Evolutionary conservation across 2,797 vertebrate species (phyloP).

Genomic region (Danio albolineatus): DNA sequence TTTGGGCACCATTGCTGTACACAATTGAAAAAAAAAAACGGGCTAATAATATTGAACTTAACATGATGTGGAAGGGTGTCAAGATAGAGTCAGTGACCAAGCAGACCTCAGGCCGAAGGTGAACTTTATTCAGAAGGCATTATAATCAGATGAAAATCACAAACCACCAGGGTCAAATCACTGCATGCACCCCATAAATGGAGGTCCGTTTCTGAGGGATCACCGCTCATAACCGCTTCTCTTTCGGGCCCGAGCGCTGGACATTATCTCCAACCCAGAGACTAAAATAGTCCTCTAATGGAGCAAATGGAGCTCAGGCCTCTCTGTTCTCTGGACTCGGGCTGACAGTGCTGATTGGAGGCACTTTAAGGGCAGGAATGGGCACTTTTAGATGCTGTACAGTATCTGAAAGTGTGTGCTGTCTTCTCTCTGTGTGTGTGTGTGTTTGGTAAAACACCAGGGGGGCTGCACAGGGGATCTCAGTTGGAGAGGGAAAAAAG

Average conservation of each 20-base stretch:
- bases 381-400: neutral
- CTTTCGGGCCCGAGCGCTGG: slow-evolving; percentile 7
- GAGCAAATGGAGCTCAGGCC: slow-evolving; percentile 29
- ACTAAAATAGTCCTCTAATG: slow-evolving; percentile 57
- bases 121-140: slow-evolving; percentile 43
- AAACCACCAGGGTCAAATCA: slow-evolving; percentile 32
- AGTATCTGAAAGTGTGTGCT: slow-evolving; percentile 11
- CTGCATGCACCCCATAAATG: slow-evolving; percentile 18
- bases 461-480: neutral
- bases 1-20: no score
- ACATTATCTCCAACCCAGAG: slow-evolving; percentile 46
- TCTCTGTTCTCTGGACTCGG: slow-evolving; percentile 24
- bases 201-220: slow-evolving; percentile 28
- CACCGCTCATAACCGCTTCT: slow-evolving; percentile 43
- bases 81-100: slow-evolving; percentile 20
- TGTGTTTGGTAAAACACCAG: neutral
- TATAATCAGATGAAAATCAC: slow-evolving; percentile 36
- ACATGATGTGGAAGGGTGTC: neutral
- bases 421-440: neutral
- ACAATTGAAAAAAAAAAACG: no score
- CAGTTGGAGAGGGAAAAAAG: neutral
- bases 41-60: no score
- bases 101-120: slow-evolving; percentile 11
- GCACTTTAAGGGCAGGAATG: slow-evolving; percentile 31
- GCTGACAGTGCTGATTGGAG: slow-evolving; percentile 21